Percentiles rank a stretch among this genome's conserved stretches.
These are phyloP conservation scores for Nomada ruficornis DNA, from an alignment of 2,888 invertebrate species.

Conservation along the genomic window DNA sequence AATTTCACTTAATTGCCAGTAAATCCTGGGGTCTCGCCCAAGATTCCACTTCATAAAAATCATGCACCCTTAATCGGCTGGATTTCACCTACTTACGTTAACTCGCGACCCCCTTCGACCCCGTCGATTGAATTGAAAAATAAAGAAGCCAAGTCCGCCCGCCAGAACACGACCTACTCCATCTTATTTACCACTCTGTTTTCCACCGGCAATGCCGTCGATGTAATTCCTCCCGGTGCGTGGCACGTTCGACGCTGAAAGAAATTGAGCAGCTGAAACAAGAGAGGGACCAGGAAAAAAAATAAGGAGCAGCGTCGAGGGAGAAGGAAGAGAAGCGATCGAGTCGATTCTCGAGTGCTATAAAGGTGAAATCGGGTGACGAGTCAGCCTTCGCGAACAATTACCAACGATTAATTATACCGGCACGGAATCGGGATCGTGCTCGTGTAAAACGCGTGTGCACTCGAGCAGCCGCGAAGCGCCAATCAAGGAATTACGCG, in stretches of 20 bases:
- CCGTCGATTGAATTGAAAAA: not conserved
- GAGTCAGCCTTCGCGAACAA: conserved; percentile 63
- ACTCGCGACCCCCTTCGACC: not conserved
- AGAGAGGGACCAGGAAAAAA: not conserved
- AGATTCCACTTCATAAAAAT: not conserved
- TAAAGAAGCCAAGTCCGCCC: not conserved
- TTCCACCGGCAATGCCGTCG: conserved; percentile 16
- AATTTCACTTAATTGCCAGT: conserved; percentile 11
- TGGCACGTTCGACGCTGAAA: conserved; percentile 23
- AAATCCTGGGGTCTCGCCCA: not conserved
- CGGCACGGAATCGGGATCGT: conserved; percentile 42
- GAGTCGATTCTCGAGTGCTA: conserved; percentile 63
- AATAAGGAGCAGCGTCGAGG: not conserved
- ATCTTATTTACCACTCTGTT: not conserved
- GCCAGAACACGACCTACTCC: conserved; percentile 36
- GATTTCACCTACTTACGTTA: conserved; percentile 19
- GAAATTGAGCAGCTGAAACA: not conserved
- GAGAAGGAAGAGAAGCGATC: conserved; percentile 18
- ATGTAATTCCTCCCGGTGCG: conserved; percentile 51
- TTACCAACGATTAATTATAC: conserved; percentile 72
- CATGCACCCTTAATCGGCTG: conserved; percentile 2
- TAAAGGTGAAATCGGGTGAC: conserved; percentile 50
- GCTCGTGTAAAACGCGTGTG: conserved; percentile 47
- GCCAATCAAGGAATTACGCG: conserved; percentile 58
- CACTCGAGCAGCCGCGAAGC: conserved; percentile 44